Evolutionary conservation across 2,113 vertebrate genomes (phyloP), one percentile per base, ranked within the genome.

Genomic region (Percina caprodes): DNA sequence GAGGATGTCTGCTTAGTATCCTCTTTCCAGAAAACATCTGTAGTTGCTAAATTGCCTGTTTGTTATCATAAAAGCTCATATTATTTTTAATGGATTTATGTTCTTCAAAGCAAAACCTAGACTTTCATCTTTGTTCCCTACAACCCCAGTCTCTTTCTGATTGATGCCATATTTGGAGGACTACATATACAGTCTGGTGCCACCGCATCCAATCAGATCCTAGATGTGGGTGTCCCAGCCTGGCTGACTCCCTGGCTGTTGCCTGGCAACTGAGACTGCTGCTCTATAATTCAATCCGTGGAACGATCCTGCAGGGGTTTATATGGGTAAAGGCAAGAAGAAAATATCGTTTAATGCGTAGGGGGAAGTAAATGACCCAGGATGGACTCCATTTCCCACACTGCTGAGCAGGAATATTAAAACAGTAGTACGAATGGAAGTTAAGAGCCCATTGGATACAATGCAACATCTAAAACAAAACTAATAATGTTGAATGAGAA

Each of bases 211-310:
- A 89, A 91, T 91, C 85, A 84, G 77, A 79, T 80, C 2, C 4
- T 10, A 61, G 59, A 63, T 52, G 69, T 46, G 69, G 79, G 68
- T 30, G 51, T 83, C 63, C 75, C 74, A 70, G 68, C 73, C 45
- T 24, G 56, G 63, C 59, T 74, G 69, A 77, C 75, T 89, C 80
- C 62, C 30, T 39, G 18, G 49, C 61, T 1, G 92, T 94, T 93
- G 92, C 93, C 72, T 88, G 86, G 92, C 87, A 93, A 94, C 92
- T 86, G 79, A 18, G 48, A 74, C 74, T 24, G 80, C 86, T 88
- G 80, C 81, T 82, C 74, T 14, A 69, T 86, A 83, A 88, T 88
- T 91, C 85, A 86, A 74, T 77, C 61, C 39, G 10, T 61, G 68
- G 24, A 70, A 77, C 49, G 55, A 59, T 84, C 77, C 85, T 89